Percentiles rank a stretch among this genome's conserved stretches.
Evolutionary conservation across 2,797 vertebrate genomes (phyloP).

Genomic region (Propithecus perrieri): DNA sequence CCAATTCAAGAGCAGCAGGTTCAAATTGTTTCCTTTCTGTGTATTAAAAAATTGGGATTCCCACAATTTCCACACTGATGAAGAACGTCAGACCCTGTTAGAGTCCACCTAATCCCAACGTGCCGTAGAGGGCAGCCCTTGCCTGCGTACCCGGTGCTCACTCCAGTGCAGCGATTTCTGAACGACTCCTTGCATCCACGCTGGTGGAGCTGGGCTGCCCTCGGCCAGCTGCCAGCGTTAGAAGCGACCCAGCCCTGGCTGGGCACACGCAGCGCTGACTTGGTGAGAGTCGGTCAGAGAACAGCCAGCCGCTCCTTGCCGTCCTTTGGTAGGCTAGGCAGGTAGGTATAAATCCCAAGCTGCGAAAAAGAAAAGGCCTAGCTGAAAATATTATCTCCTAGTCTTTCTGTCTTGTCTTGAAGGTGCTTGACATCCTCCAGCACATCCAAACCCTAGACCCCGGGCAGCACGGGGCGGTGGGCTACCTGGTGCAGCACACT

Average conservation of each 20-base stretch:
- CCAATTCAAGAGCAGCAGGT: background rate
- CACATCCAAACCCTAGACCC: conserved; percentile 97
- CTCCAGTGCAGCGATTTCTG: fast-evolving
- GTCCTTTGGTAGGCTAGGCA: conserved; percentile 8
- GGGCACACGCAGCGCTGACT: fast-evolving
- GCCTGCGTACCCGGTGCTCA: background rate
- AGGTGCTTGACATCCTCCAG: conserved; percentile 99
- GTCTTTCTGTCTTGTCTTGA: conserved; percentile 75
- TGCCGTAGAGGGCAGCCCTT: fast-evolving
- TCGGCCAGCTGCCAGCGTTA: background rate
- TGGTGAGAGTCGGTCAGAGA: fast-evolving
- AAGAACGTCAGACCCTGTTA: background rate
- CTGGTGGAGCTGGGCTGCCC: background rate
- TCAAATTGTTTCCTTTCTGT: background rate
- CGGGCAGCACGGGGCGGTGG: conserved; percentile 96
- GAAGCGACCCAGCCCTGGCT: background rate
- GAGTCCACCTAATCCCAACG: background rate
- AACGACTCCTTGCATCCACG: fast-evolving
- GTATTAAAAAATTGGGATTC: background rate
- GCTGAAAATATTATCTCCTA: conserved; percentile 78
- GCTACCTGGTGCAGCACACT: conserved; percentile 97
- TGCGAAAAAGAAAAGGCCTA: conserved; percentile 65
- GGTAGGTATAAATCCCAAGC: conserved; percentile 59
- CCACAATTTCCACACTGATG: background rate
- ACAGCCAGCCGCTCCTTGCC: background rate